Base-by-base conservation (phyloP, 2,797 vertebrate genomes). In the Labeo calbasu region DNA sequence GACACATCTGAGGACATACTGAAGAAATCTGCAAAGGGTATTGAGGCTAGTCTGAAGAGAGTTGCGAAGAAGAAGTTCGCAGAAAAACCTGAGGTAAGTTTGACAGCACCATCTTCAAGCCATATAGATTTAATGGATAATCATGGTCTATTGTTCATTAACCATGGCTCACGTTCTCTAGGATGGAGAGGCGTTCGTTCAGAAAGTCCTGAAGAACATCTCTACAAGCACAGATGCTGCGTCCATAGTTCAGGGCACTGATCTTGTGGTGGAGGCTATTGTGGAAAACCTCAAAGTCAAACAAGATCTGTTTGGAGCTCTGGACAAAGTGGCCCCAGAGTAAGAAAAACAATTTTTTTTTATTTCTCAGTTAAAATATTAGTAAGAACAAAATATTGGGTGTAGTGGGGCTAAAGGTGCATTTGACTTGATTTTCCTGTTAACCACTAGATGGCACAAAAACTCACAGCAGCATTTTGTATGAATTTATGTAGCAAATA, bases 231-330 rank as follows among this genome's bases (percentile, higher is more conserved):
- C 96, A 0, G 97, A 99, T 0, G 94, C 96, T 0, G 94, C 87
- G 0, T 90, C 96, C 0, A 95, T 94, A 0, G 96, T 96, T 28
- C 94, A 96, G 88, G 92, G 93, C 88, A 94, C 96, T 0, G 97
- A 99, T 91, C 94, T 99, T 21, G 96, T 99, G 88, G 85, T 99
- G 92, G 98, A 99, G 90, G 98, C 98, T 89, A 97, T 99, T 5
- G 94, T 99, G 88, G 98, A 99, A 93, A 99, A 99, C 81, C 81
- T 97, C 14, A 91, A 96, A 65, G 72, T 97, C 82, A 99, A 99
- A 89, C 96, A 95, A 21, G 93, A 95, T 63, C 94, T 99, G 70
- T 99, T 99, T 91, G 92, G 95, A 72, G 92, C 83, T 0, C 94
- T 99, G 86, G 98, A 99, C 94, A 98, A 98, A 90, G 93, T 95